phyloP scores from a whole-genome alignment of 2,888 invertebrate genomes.

The Parnassius orleans region DNA sequence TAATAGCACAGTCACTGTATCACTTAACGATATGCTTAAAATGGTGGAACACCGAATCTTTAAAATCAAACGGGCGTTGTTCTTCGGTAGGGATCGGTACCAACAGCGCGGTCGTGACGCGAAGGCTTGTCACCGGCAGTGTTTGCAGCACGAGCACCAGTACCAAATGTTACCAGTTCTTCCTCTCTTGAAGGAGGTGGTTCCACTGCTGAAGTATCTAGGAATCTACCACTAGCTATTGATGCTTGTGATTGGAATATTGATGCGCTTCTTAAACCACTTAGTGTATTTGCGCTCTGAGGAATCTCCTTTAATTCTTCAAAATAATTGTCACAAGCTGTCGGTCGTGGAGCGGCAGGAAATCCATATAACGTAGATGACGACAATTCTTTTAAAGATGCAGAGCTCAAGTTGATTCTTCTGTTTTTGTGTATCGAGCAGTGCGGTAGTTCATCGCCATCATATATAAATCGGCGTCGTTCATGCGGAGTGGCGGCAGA shows the following conservation, averaged over 20 bases:
- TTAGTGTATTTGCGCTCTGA: constrained; percentile 75
- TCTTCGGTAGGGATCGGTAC: constrained; percentile 79
- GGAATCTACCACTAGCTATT: constrained; percentile 85
- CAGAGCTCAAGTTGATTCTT: constrained; percentile 75
- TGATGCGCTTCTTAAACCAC: constrained; percentile 71
- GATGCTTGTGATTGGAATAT: constrained; percentile 79
- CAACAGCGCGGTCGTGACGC: constrained; percentile 71
- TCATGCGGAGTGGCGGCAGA: constrained; percentile 74
- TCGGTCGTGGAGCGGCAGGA: constrained; percentile 83
- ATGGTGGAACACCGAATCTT: constrained; percentile 47
- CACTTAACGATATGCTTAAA: constrained; percentile 77
- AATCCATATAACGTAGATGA: constrained; percentile 82
- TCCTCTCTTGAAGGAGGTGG: constrained; percentile 84
- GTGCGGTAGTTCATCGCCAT: constrained; percentile 79
- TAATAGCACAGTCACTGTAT: constrained; percentile 59
- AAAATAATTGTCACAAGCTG: constrained; percentile 82
- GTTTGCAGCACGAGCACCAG: constrained; percentile 71
- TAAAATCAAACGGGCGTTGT: constrained; percentile 81
- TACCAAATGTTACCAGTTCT: constrained; percentile 86
- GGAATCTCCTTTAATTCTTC: constrained; percentile 78
- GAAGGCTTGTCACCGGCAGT: constrained; percentile 52
- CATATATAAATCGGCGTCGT: constrained; percentile 83
- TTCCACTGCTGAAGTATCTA: constrained; percentile 84
- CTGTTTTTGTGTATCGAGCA: constrained; percentile 81
- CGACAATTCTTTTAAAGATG: constrained; percentile 81